Percentiles rank a stretch among this genome's conserved stretches.
Evolutionary conservation across 1,140 invertebrate genomes (phyloP).

Genomic region (Melanaphis sacchari): DNA sequence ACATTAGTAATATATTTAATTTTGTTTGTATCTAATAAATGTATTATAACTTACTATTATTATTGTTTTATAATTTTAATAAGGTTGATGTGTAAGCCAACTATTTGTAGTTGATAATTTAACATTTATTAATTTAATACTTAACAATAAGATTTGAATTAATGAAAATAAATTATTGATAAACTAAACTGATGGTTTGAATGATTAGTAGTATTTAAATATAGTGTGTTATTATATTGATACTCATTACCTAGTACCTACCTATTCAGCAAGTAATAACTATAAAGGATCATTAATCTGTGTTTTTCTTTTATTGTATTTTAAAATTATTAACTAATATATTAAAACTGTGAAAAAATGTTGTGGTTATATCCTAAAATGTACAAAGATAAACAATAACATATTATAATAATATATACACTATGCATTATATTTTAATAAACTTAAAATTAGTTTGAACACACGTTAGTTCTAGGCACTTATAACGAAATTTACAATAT

Average conservation of each 20-base stretch:
- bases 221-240: not conserved
- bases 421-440: not conserved
- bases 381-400: not conserved
- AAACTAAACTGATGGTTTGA: not conserved
- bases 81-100: not conserved
- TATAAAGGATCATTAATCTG: too few species aligned
- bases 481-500: not conserved
- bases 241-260: not conserved
- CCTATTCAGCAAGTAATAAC: not conserved
- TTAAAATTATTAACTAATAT: not conserved
- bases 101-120: too few species aligned
- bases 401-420: too few species aligned
- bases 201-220: not conserved
- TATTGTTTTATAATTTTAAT: not conserved
- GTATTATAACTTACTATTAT: too few species aligned
- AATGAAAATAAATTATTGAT: not conserved
- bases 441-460: not conserved
- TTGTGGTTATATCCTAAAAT: not conserved
- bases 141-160: not conserved
- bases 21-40: not conserved
- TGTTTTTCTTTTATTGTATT: not conserved
- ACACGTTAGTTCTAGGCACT: rapidly evolving
- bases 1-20: not conserved
- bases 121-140: not conserved
- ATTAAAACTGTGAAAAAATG: not conserved